Evolutionary conservation across 2,888 invertebrate species (phyloP).

Genomic region (Proisotoma minuta): DNA sequence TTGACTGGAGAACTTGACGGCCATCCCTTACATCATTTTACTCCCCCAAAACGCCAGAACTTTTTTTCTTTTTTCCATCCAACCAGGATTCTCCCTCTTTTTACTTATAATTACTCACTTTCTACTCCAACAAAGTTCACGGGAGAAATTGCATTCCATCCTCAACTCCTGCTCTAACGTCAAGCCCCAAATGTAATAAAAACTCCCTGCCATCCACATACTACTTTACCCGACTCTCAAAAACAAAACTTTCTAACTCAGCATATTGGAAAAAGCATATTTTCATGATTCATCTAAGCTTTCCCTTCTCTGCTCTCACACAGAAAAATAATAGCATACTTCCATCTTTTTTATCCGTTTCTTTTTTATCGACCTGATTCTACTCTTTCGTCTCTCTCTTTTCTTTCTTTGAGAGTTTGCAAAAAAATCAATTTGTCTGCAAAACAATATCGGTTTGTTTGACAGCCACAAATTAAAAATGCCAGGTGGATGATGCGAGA

Average conservation of each 20-base stretch:
- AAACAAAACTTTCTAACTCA: not conserved
- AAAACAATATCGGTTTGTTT: no score
- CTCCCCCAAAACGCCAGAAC: constrained; percentile 13
- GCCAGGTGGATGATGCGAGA: not conserved
- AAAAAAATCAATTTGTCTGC: no score
- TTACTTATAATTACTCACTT: constrained; percentile 13
- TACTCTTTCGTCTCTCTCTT: no score
- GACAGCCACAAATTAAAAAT: no score
- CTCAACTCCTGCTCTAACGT: not conserved
- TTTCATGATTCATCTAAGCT: no score
- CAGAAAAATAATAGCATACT: no score
- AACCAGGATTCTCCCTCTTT: constrained; percentile 11
- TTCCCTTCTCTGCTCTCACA: no score
- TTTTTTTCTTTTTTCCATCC: constrained; percentile 3
- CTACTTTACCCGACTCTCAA: not conserved
- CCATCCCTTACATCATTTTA: constrained; percentile 35
- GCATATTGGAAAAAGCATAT: no score
- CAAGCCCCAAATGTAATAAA: no score
- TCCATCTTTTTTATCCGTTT: no score
- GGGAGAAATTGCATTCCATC: not conserved
- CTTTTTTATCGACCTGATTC: no score
- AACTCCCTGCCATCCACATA: not conserved
- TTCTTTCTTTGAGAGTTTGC: no score
- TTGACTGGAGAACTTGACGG: constrained; percentile 36
- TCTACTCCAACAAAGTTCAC: not conserved